A percentile compares a stretch with the other conserved stretches of the same genome.
Evolutionary conservation across 2,113 vertebrate species (phyloP).

Genomic region (Pimephales promelas): DNA sequence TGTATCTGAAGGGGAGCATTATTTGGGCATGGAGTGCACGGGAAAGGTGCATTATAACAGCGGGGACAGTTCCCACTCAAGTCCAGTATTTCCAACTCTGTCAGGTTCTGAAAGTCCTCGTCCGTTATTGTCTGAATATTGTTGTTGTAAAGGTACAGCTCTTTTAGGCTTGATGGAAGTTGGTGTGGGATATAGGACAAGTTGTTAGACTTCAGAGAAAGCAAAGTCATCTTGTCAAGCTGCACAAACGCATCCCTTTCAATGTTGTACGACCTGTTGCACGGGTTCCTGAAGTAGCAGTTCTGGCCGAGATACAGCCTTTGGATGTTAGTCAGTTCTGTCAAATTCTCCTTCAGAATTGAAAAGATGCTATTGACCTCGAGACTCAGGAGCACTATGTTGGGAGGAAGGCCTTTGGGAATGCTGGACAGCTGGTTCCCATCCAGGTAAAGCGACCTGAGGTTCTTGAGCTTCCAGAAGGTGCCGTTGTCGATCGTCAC

Average conservation of each 20-base stretch:
- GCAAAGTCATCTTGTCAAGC: constrained; percentile 79
- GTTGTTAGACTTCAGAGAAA: constrained; percentile 92
- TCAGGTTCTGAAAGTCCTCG: constrained; percentile 81
- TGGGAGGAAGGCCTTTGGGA: constrained; percentile 81
- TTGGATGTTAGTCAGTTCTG: constrained; percentile 80
- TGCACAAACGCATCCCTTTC: constrained; percentile 80
- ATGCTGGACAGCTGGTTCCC: constrained; percentile 86
- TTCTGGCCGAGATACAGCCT: constrained; percentile 89
- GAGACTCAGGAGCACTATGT: constrained; percentile 85
- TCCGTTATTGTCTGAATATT: constrained; percentile 76
- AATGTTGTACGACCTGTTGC: constrained; percentile 83
- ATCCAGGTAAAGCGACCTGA: constrained; percentile 88
- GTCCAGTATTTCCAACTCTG: constrained; percentile 86
- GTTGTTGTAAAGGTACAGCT: constrained; percentile 92
- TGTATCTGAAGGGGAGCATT: constrained; percentile 76
- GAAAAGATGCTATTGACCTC: constrained; percentile 87
- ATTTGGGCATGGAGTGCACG: constrained; percentile 84
- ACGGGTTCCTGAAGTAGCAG: constrained; percentile 93
- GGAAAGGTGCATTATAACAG: constrained; percentile 90
- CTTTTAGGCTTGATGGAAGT: constrained; percentile 80
- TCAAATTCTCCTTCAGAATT: constrained; percentile 79
- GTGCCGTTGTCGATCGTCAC: constrained; percentile 74
- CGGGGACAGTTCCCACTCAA: constrained; percentile 94
- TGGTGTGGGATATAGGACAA: constrained; percentile 80
- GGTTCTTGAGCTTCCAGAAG: constrained; percentile 75